phyloP scores from a whole-genome alignment of 2,113 vertebrate genomes.

The Brienomyrus brachyistius region DNA sequence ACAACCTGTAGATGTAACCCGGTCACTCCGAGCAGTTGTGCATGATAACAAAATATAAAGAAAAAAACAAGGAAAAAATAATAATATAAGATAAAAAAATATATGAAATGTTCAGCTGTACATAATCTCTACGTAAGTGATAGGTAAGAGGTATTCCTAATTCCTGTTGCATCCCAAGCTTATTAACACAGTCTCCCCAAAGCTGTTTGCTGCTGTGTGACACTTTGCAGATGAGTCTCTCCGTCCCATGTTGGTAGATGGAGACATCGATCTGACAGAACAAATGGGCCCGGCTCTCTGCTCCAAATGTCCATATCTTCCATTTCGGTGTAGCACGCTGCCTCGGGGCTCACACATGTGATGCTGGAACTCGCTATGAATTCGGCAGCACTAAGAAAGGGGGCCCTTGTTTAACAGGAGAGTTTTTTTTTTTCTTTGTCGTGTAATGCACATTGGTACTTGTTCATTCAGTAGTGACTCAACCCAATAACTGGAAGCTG shows the following conservation, averaged over 20 bases:
- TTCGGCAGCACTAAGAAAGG: constrained; percentile 27
- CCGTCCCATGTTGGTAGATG: background rate
- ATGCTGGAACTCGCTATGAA: constrained; percentile 35
- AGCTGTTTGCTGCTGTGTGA: background rate
- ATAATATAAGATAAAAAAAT: no score
- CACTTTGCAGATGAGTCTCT: background rate
- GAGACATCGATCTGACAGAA: background rate
- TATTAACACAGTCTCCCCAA: background rate
- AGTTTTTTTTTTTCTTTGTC: constrained; percentile 3
- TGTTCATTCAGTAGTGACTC: constrained; percentile 37
- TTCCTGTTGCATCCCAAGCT: background rate
- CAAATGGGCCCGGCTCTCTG: background rate
- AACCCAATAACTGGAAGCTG: constrained; percentile 34
- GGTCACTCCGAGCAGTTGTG: no score
- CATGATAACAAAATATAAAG: no score
- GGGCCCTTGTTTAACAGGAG: constrained; percentile 29
- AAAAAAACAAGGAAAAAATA: no score
- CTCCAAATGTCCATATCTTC: constrained; percentile 12
- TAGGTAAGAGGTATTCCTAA: background rate
- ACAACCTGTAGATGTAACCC: no score
- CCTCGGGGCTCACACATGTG: constrained; percentile 26
- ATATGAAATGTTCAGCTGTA: no score
- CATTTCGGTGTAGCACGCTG: constrained; percentile 22
- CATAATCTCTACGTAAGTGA: no score
- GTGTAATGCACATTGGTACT: constrained; percentile 30